Percentiles rank a stretch among this genome's conserved stretches.
Conservation (phyloP, 2,888 invertebrate genomes). For the Chaetogeoica ovagalla region DNA sequence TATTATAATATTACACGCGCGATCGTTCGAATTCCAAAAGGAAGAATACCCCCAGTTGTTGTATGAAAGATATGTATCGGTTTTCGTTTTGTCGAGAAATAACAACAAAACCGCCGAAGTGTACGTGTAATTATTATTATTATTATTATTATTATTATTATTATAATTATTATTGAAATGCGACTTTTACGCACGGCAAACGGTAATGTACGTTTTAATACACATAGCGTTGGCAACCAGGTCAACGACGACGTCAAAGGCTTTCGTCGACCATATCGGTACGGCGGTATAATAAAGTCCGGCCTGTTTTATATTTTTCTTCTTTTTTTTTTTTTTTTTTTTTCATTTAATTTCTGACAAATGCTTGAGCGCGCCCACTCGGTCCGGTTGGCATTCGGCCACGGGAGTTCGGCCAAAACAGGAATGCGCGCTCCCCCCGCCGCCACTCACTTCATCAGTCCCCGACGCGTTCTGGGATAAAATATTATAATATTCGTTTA, state of each 20-base stretch:
- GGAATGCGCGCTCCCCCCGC: not conserved
- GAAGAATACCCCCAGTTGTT: too few species aligned
- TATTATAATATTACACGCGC: too few species aligned
- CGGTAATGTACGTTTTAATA: not conserved
- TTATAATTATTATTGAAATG: too few species aligned
- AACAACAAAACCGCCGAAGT: too few species aligned
- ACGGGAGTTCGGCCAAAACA: conserved; percentile 33
- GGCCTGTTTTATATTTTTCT: too few species aligned
- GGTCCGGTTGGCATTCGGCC: conserved; percentile 45
- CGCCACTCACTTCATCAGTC: conserved; percentile 13
- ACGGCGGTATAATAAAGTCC: not conserved
- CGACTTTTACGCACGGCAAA: not conserved
- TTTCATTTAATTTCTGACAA: conserved; percentile 36
- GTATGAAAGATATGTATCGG: too few species aligned
- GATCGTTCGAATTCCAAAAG: too few species aligned
- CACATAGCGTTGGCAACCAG: not conserved
- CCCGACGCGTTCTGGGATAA: not conserved
- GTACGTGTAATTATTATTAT: too few species aligned
- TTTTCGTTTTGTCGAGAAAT: too few species aligned
- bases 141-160: too few species aligned
- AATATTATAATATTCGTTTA: conserved; percentile 10
- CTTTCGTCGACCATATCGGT: conserved; percentile 1
- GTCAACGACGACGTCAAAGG: not conserved
- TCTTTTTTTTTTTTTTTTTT: conserved; percentile 6
- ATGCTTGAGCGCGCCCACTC: conserved; percentile 26